A percentile compares a stretch with the other conserved stretches of the same genome.
Conservation (phyloP, 2,113 vertebrate species). For the Bostrychus sinensis region DNA sequence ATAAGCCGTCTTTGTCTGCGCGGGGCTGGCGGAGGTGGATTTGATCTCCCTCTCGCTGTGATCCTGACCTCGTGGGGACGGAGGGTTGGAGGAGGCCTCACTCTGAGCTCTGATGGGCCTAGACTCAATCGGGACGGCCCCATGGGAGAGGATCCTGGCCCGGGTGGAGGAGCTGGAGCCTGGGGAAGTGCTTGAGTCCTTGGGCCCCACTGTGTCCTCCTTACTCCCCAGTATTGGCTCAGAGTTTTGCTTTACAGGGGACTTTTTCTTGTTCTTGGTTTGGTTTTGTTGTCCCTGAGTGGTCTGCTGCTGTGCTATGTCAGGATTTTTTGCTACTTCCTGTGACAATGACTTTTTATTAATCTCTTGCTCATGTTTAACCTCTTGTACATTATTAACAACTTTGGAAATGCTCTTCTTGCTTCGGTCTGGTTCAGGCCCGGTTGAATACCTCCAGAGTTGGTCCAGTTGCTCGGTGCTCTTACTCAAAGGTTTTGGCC, state of each 20-base stretch:
- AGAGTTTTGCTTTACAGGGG: slow-evolving; percentile 47
- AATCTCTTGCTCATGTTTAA: slow-evolving; percentile 25
- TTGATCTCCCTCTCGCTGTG: slow-evolving; percentile 50
- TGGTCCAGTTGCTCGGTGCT: slow-evolving; percentile 80
- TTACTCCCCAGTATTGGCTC: slow-evolving; percentile 11
- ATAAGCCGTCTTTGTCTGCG: slow-evolving; percentile 41
- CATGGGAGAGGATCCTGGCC: slow-evolving; percentile 31
- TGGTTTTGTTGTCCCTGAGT: slow-evolving; percentile 54
- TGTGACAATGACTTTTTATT: slow-evolving; percentile 5
- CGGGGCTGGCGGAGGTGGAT: slow-evolving; percentile 35
- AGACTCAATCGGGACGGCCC: slow-evolving; percentile 27
- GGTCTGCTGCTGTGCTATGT: slow-evolving; percentile 28
- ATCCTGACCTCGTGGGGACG: slow-evolving; percentile 41
- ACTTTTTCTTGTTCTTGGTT: slow-evolving; percentile 47
- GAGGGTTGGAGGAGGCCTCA: slow-evolving; percentile 38
- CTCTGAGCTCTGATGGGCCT: slow-evolving; percentile 28
- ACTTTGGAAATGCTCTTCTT: slow-evolving; percentile 32
- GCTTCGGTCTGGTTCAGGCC: slow-evolving; percentile 22
- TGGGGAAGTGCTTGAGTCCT: slow-evolving; percentile 43
- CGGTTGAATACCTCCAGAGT: slow-evolving; percentile 24
- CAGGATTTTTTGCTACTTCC: slow-evolving; percentile 28
- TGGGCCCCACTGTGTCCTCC: slow-evolving; percentile 22
- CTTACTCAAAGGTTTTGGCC: slow-evolving; percentile 68
- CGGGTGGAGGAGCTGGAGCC: slow-evolving; percentile 21
- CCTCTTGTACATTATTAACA: neutral